phyloP scores from a whole-genome alignment of 2,113 vertebrate genomes.

The Coregonus clupeaformis region DNA sequence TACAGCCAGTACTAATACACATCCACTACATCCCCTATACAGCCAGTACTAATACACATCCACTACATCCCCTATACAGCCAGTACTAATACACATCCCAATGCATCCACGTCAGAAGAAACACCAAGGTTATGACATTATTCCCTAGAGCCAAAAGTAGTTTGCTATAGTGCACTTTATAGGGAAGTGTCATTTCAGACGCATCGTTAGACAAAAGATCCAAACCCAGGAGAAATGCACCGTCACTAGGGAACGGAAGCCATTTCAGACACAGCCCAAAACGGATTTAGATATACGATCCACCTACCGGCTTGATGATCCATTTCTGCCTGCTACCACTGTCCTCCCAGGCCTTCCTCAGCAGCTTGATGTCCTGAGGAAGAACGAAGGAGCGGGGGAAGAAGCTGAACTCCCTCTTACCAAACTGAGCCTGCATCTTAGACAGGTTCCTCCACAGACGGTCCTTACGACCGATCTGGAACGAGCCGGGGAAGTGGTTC shows the following conservation, averaged over 20 bases:
- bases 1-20: too few species aligned
- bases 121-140: too few species aligned
- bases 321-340: conserved; percentile 85
- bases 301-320: conserved; percentile 93
- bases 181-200: too few species aligned
- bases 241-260: not conserved
- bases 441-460: conserved; percentile 93
- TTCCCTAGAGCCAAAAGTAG: too few species aligned
- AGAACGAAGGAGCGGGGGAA: conserved; percentile 94
- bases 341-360: conserved; percentile 91
- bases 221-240: not conserved
- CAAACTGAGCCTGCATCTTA: conserved; percentile 89
- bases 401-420: conserved; percentile 92
- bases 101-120: too few species aligned
- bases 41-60: too few species aligned
- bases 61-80: too few species aligned
- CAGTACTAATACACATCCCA: too few species aligned
- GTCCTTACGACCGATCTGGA: conserved; percentile 97
- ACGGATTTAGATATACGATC: too few species aligned
- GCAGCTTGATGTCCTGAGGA: conserved; percentile 90
- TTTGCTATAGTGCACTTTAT: too few species aligned
- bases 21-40: too few species aligned
- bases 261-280: not conserved
- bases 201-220: too few species aligned
- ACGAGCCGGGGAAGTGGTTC: conserved; percentile 97